Conservation (phyloP, 2,113 vertebrate genomes). For the Paradoxurus hermaphroditus region DNA sequence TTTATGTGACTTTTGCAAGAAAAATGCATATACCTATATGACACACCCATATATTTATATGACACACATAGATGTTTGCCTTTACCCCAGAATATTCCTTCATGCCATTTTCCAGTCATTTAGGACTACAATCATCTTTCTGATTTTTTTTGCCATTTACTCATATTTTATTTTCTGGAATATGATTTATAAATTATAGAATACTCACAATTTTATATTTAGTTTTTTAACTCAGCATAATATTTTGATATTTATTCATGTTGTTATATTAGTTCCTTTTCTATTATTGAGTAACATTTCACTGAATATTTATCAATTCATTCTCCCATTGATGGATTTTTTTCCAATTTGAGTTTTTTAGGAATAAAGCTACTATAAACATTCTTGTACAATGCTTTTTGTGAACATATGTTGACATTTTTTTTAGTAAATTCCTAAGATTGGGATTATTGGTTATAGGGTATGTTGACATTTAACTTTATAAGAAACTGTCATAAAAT, state of each 20-base stretch:
- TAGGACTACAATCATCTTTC: not conserved
- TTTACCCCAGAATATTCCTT: not conserved
- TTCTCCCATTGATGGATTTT: not conserved
- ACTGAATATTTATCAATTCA: not conserved
- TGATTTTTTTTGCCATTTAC: not conserved
- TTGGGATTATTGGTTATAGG: not conserved
- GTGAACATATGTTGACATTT: not conserved
- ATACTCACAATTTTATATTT: not conserved
- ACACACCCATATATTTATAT: too few species aligned
- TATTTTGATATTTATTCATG: not conserved
- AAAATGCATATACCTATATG: not conserved
- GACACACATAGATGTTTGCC: not conserved
- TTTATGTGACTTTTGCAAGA: not conserved
- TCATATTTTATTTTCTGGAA: not conserved
- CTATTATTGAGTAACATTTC: not conserved
- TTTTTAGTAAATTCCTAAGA: not conserved
- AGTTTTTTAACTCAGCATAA: not conserved
- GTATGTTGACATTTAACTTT: not conserved
- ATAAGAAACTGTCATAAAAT: not conserved
- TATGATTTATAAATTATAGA: not conserved
- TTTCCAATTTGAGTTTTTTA: not conserved
- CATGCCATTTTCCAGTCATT: not conserved
- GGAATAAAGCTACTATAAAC: not conserved
- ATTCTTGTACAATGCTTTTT: not conserved
- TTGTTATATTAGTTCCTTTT: not conserved